Conservation (phyloP, 1,140 invertebrate genomes). For the Hyposmocoma kahamanoa region DNA sequence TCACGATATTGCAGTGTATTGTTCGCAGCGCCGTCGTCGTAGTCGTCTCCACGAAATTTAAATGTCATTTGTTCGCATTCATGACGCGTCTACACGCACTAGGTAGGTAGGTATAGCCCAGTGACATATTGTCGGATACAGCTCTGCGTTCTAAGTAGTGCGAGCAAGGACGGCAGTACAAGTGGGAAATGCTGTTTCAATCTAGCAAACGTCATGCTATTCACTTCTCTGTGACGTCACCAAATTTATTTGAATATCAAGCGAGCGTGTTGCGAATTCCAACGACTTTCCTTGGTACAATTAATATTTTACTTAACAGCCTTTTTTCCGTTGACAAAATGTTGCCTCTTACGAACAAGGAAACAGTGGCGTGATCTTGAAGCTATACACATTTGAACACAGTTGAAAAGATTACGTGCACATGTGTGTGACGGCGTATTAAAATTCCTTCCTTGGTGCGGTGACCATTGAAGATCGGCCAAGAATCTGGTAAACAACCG, state of each 20-base stretch:
- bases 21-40: conserved; percentile 13
- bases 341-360: no score
- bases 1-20: conserved; percentile 21
- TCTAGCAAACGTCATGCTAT: neutral
- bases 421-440: no score
- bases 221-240: neutral
- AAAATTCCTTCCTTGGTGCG: conserved; percentile 28
- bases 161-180: conserved; percentile 20
- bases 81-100: conserved; percentile 38
- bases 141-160: conserved; percentile 37
- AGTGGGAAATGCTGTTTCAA: neutral
- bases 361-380: no score
- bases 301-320: neutral
- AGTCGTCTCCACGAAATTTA: conserved; percentile 43
- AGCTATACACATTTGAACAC: no score
- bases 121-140: conserved; percentile 38
- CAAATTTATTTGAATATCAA: neutral
- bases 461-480: conserved; percentile 28
- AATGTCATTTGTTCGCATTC: conserved; percentile 64
- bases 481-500: conserved; percentile 28
- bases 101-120: conserved; percentile 31
- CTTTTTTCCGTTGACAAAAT: neutral
- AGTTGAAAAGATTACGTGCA: no score
- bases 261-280: neutral
- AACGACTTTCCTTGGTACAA: neutral